Conservation (phyloP, 2,888 invertebrate species). For the Melieria omissa region DNA sequence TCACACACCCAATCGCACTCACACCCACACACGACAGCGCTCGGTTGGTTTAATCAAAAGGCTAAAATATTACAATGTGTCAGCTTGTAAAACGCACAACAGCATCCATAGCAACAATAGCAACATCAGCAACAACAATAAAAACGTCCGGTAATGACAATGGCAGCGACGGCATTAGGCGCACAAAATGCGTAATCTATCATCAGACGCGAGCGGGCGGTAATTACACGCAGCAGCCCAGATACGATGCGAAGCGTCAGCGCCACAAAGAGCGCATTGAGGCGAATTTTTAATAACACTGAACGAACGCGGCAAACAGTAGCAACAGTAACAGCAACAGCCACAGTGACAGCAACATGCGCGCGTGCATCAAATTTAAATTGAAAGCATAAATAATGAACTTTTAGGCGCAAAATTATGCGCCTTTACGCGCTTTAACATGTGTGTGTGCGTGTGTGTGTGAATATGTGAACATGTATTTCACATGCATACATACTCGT, state of each 20-base stretch:
- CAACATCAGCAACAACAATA: no score
- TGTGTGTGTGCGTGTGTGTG: background rate
- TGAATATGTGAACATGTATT: background rate
- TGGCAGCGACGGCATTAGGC: background rate
- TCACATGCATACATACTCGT: no score
- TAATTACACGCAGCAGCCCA: background rate
- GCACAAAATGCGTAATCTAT: slow-evolving; percentile 3
- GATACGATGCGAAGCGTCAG: background rate
- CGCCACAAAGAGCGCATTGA: background rate
- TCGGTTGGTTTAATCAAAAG: no score
- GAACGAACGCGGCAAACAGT: background rate
- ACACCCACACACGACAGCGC: no score
- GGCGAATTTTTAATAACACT: background rate
- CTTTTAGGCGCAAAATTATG: background rate
- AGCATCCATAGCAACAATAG: no score
- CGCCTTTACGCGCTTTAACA: background rate
- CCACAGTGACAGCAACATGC: background rate
- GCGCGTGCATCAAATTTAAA: background rate
- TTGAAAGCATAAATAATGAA: background rate
- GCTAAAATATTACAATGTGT: no score
- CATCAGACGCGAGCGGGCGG: background rate
- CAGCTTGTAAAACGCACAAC: no score
- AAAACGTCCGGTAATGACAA: background rate
- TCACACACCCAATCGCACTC: no score
- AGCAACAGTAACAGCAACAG: background rate